A percentile compares a stretch with the other conserved stretches of the same genome.
These are phyloP conservation scores for Columba janthina DNA, from an alignment of 2,113 vertebrate genomes.

Conservation along the genomic window DNA sequence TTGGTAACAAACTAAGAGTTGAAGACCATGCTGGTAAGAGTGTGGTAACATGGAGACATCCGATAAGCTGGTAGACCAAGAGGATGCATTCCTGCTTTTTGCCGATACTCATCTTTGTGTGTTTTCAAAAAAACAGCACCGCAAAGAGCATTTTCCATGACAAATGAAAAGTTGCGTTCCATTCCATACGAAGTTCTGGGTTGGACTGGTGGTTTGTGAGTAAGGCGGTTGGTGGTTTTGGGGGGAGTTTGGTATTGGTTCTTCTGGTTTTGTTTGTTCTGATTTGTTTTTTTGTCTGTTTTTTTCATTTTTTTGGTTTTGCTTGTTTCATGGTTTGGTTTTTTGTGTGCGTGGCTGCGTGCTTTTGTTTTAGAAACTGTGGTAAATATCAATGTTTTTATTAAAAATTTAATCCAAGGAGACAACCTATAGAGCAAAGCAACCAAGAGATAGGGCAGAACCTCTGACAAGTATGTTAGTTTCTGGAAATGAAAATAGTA, in stretches of 20 bases:
- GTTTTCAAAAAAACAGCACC: not conserved
- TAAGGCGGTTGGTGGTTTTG: not conserved
- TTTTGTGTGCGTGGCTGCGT: too few relatives aligned
- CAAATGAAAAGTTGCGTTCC: not conserved
- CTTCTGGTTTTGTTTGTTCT: not conserved
- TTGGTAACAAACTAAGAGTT: not conserved
- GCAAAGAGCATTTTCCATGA: fast-evolving
- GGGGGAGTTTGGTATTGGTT: not conserved
- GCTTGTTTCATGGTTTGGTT: not conserved
- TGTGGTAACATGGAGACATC: fast-evolving
- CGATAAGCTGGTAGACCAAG: fast-evolving
- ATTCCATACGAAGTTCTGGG: not conserved
- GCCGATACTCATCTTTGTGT: not conserved
- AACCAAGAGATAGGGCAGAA: not conserved
- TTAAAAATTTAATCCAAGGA: not conserved
- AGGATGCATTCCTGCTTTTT: not conserved
- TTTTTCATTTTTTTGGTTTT: not conserved
- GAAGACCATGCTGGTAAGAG: not conserved
- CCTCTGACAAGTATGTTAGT: not conserved
- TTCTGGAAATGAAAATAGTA: not conserved
- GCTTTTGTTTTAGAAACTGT: not conserved
- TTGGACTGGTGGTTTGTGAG: not conserved
- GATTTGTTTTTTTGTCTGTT: not conserved
- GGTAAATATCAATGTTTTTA: not conserved
- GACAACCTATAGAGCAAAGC: not conserved